A percentile compares a stretch with the other conserved stretches of the same genome.
Conservation (phyloP, 2,113 vertebrate species). For the Hippocampus barbouri region DNA sequence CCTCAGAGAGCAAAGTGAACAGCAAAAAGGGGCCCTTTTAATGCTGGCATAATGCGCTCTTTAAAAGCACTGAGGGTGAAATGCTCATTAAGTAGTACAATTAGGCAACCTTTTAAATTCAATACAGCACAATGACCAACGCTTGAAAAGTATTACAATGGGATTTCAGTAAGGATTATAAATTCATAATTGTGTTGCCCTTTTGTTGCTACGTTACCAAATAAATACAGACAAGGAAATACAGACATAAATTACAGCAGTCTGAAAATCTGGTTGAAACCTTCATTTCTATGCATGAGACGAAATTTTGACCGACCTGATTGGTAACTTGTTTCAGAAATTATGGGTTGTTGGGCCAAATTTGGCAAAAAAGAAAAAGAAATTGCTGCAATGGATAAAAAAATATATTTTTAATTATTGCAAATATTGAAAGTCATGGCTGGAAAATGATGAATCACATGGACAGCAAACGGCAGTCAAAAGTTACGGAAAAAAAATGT, state of each 20-base stretch:
- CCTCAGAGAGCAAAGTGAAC: constrained; percentile 35
- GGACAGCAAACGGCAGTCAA: no score
- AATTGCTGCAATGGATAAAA: no score
- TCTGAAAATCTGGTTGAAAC: neutral
- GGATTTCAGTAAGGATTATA: constrained; percentile 11
- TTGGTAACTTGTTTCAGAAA: no score
- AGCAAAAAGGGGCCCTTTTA: constrained; percentile 37
- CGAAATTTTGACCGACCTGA: no score
- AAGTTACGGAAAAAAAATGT: no score
- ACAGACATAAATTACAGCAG: neutral
- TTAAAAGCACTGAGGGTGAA: constrained; percentile 55
- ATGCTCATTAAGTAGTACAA: constrained; percentile 54
- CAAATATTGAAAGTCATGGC: no score
- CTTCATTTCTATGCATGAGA: no score
- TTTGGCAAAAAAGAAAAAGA: no score
- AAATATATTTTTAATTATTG: no score
- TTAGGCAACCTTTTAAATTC: constrained; percentile 60
- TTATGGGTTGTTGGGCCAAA: no score
- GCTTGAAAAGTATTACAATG: constrained; percentile 34
- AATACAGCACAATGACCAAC: constrained; percentile 19
- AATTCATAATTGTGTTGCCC: neutral
- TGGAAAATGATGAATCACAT: no score
- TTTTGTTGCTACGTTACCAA: neutral
- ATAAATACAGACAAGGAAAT: neutral
- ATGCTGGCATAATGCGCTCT: constrained; percentile 39